Evolutionary conservation across 2,797 vertebrate genomes (phyloP).

Genomic region (Morus bassanus): DNA sequence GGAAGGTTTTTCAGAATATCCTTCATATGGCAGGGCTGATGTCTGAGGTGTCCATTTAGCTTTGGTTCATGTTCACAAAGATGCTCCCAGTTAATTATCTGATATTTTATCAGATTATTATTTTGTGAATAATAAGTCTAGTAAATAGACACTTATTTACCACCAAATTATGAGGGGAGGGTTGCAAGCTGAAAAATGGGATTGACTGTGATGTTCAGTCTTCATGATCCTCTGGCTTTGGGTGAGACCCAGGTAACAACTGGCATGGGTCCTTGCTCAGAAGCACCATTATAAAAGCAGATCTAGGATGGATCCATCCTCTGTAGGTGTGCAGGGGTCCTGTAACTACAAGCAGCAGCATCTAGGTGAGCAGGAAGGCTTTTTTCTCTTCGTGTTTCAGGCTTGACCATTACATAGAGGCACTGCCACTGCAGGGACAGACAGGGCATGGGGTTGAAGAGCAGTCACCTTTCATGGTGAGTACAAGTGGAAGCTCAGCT

Average conservation of each 20-base stretch:
- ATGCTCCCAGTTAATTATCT: not conserved
- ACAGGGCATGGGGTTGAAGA: not conserved
- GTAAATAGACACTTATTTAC: not conserved
- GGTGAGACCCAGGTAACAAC: not conserved
- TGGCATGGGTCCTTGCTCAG: not conserved
- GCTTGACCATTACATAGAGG: not conserved
- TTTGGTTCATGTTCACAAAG: not conserved
- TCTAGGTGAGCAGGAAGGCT: not conserved
- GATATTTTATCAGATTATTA: not conserved
- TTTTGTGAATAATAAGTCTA: no score
- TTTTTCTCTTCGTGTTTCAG: not conserved
- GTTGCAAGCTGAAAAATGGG: not conserved
- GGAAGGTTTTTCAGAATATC: not conserved
- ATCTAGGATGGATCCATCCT: not conserved
- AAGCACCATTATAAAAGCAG: not conserved
- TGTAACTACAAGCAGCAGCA: not conserved
- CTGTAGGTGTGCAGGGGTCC: accelerated
- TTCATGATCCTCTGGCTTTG: not conserved
- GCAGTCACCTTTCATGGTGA: not conserved
- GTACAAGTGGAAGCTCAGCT: not conserved
- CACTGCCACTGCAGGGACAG: not conserved
- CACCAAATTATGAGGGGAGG: slow-evolving; percentile 21
- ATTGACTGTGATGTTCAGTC: not conserved
- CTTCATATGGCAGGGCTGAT: not conserved
- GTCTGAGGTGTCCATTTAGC: not conserved